Evolutionary conservation across 2,797 vertebrate genomes (phyloP), one percentile per base, ranked within the genome.

Genomic region (Tokudaia tokunoshimensis): DNA sequence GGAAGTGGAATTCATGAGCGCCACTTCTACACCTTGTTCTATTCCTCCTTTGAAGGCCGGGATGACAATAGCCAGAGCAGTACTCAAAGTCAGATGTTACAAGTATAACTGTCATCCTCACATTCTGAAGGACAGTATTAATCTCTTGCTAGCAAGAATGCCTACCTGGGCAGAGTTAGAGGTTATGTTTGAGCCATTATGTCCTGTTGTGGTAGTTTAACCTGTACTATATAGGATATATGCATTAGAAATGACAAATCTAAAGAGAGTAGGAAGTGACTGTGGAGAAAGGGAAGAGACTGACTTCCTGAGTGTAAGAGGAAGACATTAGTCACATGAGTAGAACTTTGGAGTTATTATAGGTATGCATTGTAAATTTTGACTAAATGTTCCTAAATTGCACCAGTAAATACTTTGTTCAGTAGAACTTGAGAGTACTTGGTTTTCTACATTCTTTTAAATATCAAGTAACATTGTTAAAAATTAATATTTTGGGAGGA

Each of bases 251-350:
- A 74, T 80, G 59, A 22, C 78, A 94, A 79, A 20, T 57, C 41
- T 72, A 15, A 85, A 88, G 61, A 94, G 81, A 93, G 20, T 67
- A 91, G 70, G 55, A 96, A 72, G 59, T 83, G 4, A 91, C 89
- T 79, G 80, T 89, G 22, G n/a, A 55, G 91, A 92, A 85, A 89
- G 15, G 44, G 67, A 59, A 89, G 41, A 81, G 17, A 7, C 67
- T 91, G 83, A 74, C 31, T 13, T 90, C 22, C 83, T 47, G 61
- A 26, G 8, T 81, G 3, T 61, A 92, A 13, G n/a, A 50, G 80
- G 24, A 65, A 76, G 34, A 41, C 3, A 4, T 86, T 72, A 94
- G 91, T 92, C n/a, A 65, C 78, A 67, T 17, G 57, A 76, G 29
- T 41, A 82, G 24, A 84, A 84, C 87, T 88, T 94, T 92, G 90